These are phyloP conservation scores for Cyphomyrus plagiostoma DNA, from an alignment of 2,113 vertebrate species.

Conservation along the genomic window DNA sequence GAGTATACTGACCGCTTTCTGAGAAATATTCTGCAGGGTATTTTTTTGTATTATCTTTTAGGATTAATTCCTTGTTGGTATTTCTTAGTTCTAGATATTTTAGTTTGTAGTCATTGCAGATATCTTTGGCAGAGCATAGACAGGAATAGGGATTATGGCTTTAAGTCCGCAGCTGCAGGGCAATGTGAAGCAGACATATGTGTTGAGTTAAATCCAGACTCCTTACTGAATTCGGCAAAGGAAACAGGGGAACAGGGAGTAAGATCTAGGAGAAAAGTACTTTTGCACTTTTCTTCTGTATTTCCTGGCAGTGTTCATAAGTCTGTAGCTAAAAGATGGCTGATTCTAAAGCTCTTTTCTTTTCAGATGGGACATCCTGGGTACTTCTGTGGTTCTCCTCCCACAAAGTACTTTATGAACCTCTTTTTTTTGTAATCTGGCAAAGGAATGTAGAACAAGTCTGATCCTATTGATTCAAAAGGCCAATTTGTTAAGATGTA, in stretches of 20 bases:
- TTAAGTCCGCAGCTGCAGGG: background rate
- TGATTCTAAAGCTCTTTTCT: slow-evolving; percentile 10
- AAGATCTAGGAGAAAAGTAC: slow-evolving; percentile 4
- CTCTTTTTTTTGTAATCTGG: background rate
- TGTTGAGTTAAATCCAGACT: background rate
- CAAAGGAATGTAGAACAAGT: background rate
- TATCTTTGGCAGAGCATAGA: slow-evolving; percentile 35
- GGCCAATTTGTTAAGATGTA: background rate
- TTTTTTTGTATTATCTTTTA: background rate
- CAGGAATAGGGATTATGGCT: background rate
- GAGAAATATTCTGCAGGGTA: background rate
- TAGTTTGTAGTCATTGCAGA: slow-evolving; percentile 36
- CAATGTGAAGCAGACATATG: background rate
- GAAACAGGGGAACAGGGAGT: background rate
- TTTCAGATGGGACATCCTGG: background rate
- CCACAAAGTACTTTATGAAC: background rate
- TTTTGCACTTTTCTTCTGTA: background rate
- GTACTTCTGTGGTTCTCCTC: background rate
- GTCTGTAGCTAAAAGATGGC: background rate
- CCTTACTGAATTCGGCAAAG: background rate
- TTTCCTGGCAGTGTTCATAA: background rate
- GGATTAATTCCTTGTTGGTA: background rate
- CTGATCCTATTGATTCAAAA: background rate
- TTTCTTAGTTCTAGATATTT: background rate
- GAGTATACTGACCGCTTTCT: background rate